These are phyloP conservation scores for Tarsius wallacei DNA, from an alignment of 2,797 vertebrate species.

Conservation along the genomic window DNA sequence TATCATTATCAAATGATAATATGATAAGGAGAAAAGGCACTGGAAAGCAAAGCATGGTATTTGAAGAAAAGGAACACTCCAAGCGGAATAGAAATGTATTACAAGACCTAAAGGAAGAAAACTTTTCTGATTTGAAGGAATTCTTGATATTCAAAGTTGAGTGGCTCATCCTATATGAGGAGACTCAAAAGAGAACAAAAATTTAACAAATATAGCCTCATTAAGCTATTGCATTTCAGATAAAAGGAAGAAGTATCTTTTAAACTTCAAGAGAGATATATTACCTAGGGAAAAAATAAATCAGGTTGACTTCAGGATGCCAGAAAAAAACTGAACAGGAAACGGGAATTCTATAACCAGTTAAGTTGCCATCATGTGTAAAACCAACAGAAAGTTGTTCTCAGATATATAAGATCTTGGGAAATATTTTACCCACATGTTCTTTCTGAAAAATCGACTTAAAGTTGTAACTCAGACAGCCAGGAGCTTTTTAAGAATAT, in stretches of 20 bases:
- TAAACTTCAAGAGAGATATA: constrained; percentile 18
- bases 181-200: constrained; percentile 58
- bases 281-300: constrained; percentile 25
- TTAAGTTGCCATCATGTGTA: constrained; percentile 6
- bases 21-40: not conserved
- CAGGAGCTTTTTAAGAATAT: constrained; percentile 28
- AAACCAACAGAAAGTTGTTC: constrained; percentile 58
- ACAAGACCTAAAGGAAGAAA: constrained; percentile 55
- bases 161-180: not conserved
- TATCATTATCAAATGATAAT: not conserved
- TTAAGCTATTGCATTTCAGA: constrained; percentile 15
- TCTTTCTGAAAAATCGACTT: constrained; percentile 16
- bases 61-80: not conserved
- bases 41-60: not conserved
- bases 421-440: constrained; percentile 22
- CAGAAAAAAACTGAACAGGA: not conserved
- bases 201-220: not conserved
- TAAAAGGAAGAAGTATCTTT: not conserved
- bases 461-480: not conserved
- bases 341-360: constrained; percentile 22
- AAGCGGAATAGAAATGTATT: constrained; percentile 7
- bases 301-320: not conserved
- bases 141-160: constrained; percentile 36
- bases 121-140: not conserved
- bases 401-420: constrained; percentile 7